phyloP scores from a whole-genome alignment of 2,888 invertebrate genomes.

The Hirtodrosophila confusa region DNA sequence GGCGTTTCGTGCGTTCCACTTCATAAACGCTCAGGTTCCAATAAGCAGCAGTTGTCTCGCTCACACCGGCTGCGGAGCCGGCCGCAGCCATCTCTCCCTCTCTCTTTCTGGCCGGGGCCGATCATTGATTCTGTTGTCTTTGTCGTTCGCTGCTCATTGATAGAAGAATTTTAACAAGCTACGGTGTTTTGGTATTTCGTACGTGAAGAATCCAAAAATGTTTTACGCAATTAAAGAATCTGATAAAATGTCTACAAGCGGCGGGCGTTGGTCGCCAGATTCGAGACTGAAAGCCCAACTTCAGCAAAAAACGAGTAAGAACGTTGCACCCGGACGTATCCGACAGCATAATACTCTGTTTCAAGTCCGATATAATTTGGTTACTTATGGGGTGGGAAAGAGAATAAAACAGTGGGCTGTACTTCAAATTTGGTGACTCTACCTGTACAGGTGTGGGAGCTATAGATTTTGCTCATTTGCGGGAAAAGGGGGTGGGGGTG shows the following conservation, averaged over 20 bases:
- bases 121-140: slow-evolving; percentile 54
- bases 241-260: slow-evolving; percentile 80
- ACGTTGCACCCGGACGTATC: too few species aligned
- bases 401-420: too few species aligned
- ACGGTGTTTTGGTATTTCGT: slow-evolving; percentile 79
- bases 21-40: slow-evolving; percentile 52
- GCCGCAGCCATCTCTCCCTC: not conserved
- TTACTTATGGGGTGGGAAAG: too few species aligned
- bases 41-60: slow-evolving; percentile 29
- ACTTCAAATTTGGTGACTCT: too few species aligned
- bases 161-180: slow-evolving; percentile 80
- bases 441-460: too few species aligned
- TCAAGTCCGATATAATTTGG: too few species aligned
- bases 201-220: slow-evolving; percentile 80
- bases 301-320: slow-evolving; percentile 23
- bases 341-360: too few species aligned
- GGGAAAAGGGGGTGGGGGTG: too few species aligned
- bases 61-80: not conserved
- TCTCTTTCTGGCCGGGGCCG: slow-evolving; percentile 14
- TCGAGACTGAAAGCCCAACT: slow-evolving; percentile 17
- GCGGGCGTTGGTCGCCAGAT: slow-evolving; percentile 58
- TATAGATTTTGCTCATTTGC: too few species aligned
- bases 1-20: slow-evolving; percentile 80
- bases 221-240: slow-evolving; percentile 80
- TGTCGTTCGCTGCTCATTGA: slow-evolving; percentile 69